Evolutionary conservation across 2,888 invertebrate species (phyloP).

Genomic region (Lacanobia wlatinum): DNA sequence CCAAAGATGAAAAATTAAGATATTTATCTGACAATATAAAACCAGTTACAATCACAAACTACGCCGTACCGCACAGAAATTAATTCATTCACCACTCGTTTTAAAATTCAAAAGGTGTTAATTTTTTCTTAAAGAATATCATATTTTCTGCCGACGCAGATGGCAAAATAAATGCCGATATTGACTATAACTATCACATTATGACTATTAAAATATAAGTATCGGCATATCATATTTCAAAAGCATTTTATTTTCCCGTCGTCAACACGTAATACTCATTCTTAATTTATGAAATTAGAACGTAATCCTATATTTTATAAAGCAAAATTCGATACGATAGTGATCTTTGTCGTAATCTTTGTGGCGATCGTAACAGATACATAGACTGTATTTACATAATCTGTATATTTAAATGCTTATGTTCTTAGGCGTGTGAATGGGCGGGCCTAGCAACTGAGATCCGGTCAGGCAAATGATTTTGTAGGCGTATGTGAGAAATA

Average conservation of each 20-base stretch:
- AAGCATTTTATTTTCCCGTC: constrained; percentile 11
- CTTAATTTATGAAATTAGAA: constrained; percentile 45
- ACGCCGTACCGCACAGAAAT: neutral
- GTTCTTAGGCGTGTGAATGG: constrained; percentile 35
- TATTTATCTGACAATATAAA: neutral
- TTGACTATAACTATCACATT: constrained; percentile 4
- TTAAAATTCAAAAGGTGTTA: constrained; percentile 15
- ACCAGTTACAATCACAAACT: constrained; percentile 4
- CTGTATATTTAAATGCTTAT: constrained; percentile 38
- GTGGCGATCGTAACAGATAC: constrained; percentile 40
- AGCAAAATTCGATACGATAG: constrained; percentile 32
- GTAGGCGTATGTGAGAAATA: constrained; percentile 15
- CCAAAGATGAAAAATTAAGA: constrained; percentile 6
- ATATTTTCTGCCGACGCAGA: constrained; percentile 18
- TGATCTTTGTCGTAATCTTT: constrained; percentile 28
- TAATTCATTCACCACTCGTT: neutral
- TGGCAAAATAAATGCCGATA: constrained; percentile 2
- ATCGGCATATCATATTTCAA: constrained; percentile 41
- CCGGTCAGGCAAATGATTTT: constrained; percentile 3
- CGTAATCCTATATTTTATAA: constrained; percentile 35
- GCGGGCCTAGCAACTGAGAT: constrained; percentile 29
- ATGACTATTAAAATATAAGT: constrained; percentile 5
- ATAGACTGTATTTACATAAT: constrained; percentile 37
- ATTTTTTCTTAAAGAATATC: constrained; percentile 18
- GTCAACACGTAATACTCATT: constrained; percentile 23